These are phyloP conservation scores for Trileptium ribeirensis DNA, from an alignment of 2,888 invertebrate species.

Conservation along the genomic window DNA sequence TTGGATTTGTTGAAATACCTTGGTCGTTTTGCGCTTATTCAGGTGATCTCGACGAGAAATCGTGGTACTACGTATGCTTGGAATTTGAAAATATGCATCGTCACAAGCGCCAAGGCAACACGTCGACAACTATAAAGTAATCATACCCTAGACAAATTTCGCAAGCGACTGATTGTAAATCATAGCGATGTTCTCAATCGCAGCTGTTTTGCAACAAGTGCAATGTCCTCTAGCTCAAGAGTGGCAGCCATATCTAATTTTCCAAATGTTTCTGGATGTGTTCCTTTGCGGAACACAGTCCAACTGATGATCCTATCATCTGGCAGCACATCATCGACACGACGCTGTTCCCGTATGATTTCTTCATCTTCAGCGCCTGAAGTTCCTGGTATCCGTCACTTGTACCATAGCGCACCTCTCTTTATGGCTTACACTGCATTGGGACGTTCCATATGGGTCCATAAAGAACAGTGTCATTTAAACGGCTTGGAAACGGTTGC, in stretches of 20 bases:
- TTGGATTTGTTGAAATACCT: too few species aligned
- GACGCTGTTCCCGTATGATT: too few species aligned
- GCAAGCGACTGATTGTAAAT: slow-evolving; percentile 37
- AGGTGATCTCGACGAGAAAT: neutral
- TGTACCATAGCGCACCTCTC: slow-evolving; percentile 42
- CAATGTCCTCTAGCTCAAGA: too few species aligned
- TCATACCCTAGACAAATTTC: slow-evolving; percentile 40
- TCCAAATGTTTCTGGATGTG: slow-evolving; percentile 39
- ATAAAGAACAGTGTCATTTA: neutral
- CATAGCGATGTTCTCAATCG: slow-evolving; percentile 34
- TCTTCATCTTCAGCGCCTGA: slow-evolving; percentile 36
- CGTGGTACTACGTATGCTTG: slow-evolving; percentile 43
- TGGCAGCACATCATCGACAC: too few species aligned
- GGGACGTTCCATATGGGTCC: slow-evolving; percentile 31
- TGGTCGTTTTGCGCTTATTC: too few species aligned
- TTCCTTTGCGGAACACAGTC: slow-evolving; percentile 35
- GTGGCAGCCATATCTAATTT: slow-evolving; percentile 24
- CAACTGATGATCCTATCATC: too few species aligned
- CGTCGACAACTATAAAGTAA: slow-evolving; percentile 39
- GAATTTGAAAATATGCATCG: slow-evolving; percentile 43
- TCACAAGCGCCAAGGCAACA: slow-evolving; percentile 39
- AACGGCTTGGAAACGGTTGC: neutral
- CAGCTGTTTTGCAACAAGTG: too few species aligned
- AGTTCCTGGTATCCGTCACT: slow-evolving; percentile 40
- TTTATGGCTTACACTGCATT: slow-evolving; percentile 40